Percentiles rank a stretch among this genome's conserved stretches.
Conservation (phyloP, 2,797 vertebrate species). For the Pseudomugil tenellus region DNA sequence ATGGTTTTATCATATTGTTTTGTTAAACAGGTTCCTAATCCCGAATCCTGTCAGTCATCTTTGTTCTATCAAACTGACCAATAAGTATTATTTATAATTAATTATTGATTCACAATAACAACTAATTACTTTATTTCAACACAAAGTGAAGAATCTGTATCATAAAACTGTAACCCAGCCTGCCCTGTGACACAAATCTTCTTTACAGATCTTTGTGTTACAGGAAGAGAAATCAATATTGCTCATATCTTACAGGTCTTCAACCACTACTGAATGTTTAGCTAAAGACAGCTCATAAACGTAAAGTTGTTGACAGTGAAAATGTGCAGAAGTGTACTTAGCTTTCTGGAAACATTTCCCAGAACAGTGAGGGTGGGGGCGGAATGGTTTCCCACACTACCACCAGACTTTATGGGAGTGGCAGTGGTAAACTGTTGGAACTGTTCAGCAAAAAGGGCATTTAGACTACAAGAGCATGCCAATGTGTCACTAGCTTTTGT, state of each 20-base stretch:
- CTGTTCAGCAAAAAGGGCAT: slow-evolving; percentile 31
- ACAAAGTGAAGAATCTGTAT: background rate
- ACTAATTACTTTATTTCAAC: background rate
- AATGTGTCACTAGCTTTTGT: slow-evolving; percentile 16
- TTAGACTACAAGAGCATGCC: slow-evolving; percentile 15
- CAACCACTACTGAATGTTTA: background rate
- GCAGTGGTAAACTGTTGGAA: slow-evolving; percentile 11
- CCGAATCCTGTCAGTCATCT: background rate
- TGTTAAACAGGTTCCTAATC: background rate
- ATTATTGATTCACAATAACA: background rate
- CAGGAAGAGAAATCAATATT: too few species aligned
- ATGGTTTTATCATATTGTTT: too few species aligned
- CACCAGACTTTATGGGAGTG: background rate
- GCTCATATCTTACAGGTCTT: too few species aligned
- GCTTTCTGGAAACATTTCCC: background rate
- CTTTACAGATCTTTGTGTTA: too few species aligned
- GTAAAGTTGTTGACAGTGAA: background rate
- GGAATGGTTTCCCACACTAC: slow-evolving; percentile 2
- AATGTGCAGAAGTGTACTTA: background rate
- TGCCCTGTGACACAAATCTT: background rate
- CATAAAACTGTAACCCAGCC: background rate
- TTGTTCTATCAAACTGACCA: background rate
- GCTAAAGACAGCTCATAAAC: background rate
- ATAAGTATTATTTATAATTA: too few species aligned
- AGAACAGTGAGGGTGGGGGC: background rate